These are phyloP conservation scores for Illadopsis cleaveri DNA, from an alignment of 2,113 vertebrate genomes.

Conservation along the genomic window DNA sequence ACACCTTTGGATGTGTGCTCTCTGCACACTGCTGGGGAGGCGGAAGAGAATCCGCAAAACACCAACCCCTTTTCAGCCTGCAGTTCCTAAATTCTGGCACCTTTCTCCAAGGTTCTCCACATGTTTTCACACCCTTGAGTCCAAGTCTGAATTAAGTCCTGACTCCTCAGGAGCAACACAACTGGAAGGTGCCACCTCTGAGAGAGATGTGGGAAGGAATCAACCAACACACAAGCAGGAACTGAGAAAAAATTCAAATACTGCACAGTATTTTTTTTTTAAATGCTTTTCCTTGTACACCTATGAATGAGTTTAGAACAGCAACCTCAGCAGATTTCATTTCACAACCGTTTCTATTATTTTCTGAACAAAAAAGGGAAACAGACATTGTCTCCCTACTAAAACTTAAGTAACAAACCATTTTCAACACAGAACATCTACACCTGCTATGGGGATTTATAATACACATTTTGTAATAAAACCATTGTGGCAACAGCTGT, in stretches of 20 bases:
- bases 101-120: background rate
- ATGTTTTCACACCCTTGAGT: background rate
- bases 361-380: background rate
- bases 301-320: background rate
- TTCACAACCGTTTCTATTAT: background rate
- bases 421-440: background rate
- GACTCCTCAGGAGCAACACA: background rate
- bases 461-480: background rate
- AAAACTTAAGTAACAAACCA: background rate
- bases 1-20: background rate
- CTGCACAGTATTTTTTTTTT: background rate
- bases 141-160: background rate
- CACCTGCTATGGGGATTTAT: background rate
- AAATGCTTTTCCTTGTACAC: background rate
- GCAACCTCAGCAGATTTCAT: background rate
- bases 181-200: background rate
- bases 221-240: background rate
- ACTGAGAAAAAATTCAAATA: background rate
- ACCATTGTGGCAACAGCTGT: background rate
- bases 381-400: background rate
- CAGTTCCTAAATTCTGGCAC: background rate
- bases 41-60: background rate
- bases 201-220: background rate
- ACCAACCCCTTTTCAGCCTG: background rate
- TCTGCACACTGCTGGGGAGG: background rate